Percentiles rank a stretch among this genome's conserved stretches.
Conservation (phyloP, 2,797 vertebrate genomes). For the Tadarida brasiliensis region DNA sequence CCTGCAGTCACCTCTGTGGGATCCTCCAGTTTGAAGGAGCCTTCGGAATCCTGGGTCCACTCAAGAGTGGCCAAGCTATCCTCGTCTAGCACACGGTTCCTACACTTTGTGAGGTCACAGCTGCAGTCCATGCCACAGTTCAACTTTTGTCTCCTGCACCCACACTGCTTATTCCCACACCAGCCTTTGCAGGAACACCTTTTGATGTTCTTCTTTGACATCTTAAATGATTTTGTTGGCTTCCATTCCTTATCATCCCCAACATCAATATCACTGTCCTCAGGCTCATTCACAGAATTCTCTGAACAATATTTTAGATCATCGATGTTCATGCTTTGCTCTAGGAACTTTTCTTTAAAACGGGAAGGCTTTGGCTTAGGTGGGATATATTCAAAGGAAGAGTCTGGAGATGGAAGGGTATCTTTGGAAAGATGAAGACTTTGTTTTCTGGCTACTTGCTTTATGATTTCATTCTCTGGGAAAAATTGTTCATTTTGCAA, state of each 20-base stretch:
- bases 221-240: conserved; percentile 87
- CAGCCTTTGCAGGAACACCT: conserved; percentile 94
- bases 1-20: conserved; percentile 86
- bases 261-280: conserved; percentile 70
- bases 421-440: conserved; percentile 83
- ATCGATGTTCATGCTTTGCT: conserved; percentile 85
- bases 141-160: conserved; percentile 93
- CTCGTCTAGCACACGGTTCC: conserved; percentile 89
- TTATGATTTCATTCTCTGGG: conserved; percentile 91
- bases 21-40: conserved; percentile 89
- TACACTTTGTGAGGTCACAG: conserved; percentile 91
- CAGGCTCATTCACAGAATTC: conserved; percentile 82
- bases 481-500: conserved; percentile 93
- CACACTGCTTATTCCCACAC: conserved; percentile 93
- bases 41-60: conserved; percentile 84
- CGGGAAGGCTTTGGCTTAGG: conserved; percentile 92
- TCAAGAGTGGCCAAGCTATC: conserved; percentile 82
- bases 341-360: conserved; percentile 88
- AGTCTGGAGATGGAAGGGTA: conserved; percentile 83
- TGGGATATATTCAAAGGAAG: conserved; percentile 95
- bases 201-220: conserved; percentile 80
- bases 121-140: conserved; percentile 91
- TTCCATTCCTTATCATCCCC: conserved; percentile 90
- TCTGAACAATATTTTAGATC: conserved; percentile 90
- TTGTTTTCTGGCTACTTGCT: conserved; percentile 91